phyloP scores from a whole-genome alignment of 35 echinoderm and acorn worm species.

The Heliocidaris tuberculata region DNA sequence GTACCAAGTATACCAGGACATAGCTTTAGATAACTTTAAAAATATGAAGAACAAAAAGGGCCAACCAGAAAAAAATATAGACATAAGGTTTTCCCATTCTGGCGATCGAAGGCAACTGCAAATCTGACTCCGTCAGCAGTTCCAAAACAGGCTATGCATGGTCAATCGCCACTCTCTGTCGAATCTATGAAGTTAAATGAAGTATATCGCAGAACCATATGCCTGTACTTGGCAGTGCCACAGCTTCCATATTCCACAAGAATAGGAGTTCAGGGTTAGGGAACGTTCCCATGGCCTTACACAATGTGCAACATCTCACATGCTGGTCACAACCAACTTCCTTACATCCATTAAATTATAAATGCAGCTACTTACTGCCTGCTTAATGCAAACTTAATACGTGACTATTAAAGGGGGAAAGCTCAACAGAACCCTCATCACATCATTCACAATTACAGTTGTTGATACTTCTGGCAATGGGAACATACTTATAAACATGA shows the following conservation, averaged over 20 bases:
- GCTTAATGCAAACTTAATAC: no score
- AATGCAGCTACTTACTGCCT: no score
- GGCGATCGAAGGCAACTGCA: not conserved
- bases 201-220: slow-evolving; percentile 45
- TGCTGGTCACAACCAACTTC: not conserved
- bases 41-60: not conserved
- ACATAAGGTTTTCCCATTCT: slow-evolving; percentile 25
- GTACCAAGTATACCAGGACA: not conserved
- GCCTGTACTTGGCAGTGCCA: slow-evolving; percentile 11
- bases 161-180: slow-evolving; percentile 24
- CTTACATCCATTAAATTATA: no score
- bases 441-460: not conserved
- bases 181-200: slow-evolving; percentile 33
- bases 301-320: not conserved
- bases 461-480: not conserved
- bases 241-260: not conserved
- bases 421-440: no score
- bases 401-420: no score
- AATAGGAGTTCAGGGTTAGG: not conserved
- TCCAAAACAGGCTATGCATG: not conserved
- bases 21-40: not conserved
- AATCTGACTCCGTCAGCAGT: slow-evolving; percentile 45
- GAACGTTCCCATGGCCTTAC: not conserved
- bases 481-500: not conserved
- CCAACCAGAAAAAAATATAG: slow-evolving; percentile 11